Percentiles rank a stretch among this genome's conserved stretches.
Evolutionary conservation across 2,888 invertebrate genomes (phyloP).

Genomic region (Drosophila villosipedis): DNA sequence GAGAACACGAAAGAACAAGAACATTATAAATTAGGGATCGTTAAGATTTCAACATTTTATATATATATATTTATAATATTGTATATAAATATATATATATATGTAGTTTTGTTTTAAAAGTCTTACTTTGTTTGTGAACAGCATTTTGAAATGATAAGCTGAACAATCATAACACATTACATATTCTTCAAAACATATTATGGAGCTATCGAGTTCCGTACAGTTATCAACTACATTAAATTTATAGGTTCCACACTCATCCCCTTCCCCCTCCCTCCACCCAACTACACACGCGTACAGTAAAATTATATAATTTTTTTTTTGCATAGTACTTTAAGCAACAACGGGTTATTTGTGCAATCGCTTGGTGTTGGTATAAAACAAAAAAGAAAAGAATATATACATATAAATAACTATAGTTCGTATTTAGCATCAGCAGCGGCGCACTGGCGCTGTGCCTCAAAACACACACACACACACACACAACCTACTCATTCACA

Average conservation of each 20-base stretch:
- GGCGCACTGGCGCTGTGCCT: constrained; percentile 20
- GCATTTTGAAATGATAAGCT: constrained; percentile 43
- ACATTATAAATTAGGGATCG: constrained; percentile 3
- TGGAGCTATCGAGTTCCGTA: not conserved
- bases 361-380: constrained; percentile 88
- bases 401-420: constrained; percentile 22
- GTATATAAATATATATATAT: constrained; percentile 4
- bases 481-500: constrained; percentile 16
- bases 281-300: constrained; percentile 12
- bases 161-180: constrained; percentile 1
- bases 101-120: constrained; percentile 28
- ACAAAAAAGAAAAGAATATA: constrained; percentile 44
- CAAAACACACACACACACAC: constrained; percentile 3
- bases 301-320: constrained; percentile 32
- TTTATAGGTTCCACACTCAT: constrained; percentile 7
- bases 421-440: constrained; percentile 1
- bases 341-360: constrained; percentile 93
- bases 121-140: constrained; percentile 71
- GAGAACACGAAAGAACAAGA: constrained; percentile 12
- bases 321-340: constrained; percentile 72
- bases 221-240: constrained; percentile 7
- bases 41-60: constrained; percentile 10
- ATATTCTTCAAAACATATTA: not conserved
- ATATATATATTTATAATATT: not conserved
- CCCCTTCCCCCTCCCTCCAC: not conserved